Evolutionary conservation across 2,113 vertebrate species (phyloP).

Genomic region (Neotoma lepida): DNA sequence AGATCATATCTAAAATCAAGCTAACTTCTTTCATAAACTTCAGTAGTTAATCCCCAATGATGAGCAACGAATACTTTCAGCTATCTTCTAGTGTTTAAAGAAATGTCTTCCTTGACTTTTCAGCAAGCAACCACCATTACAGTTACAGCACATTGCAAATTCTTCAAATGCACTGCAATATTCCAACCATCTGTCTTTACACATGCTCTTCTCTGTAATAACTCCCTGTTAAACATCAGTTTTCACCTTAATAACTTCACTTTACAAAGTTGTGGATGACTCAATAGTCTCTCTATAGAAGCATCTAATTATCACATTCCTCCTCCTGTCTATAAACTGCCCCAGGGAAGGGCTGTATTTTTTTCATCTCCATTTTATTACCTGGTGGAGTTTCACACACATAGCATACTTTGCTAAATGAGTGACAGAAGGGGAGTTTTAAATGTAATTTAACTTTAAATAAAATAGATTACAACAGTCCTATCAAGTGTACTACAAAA

Average conservation of each 20-base stretch:
- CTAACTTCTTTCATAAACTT: not conserved
- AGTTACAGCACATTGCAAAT: not conserved
- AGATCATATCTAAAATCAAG: not conserved
- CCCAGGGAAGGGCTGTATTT: not conserved
- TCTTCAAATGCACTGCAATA: not conserved
- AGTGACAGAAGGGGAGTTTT: not conserved
- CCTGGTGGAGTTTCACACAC: not conserved
- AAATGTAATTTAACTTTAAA: constrained; percentile 10
- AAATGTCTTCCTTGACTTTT: not conserved
- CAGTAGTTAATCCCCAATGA: not conserved
- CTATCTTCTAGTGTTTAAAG: not conserved
- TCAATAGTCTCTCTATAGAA: not conserved
- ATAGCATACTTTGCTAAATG: not conserved
- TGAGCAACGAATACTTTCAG: not conserved
- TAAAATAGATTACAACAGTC: not conserved
- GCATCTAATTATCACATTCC: not conserved
- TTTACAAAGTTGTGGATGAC: not conserved
- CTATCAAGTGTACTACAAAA: not conserved
- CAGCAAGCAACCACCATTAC: not conserved
- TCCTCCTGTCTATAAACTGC: not conserved
- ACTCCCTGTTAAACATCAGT: not conserved
- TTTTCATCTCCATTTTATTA: not conserved
- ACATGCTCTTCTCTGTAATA: not conserved
- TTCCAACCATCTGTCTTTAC: not conserved
- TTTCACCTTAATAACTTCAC: not conserved